Evolutionary conservation across 2,888 invertebrate genomes (phyloP), one percentile per base, ranked within the genome.

Genomic region (Copidosoma aretas): DNA sequence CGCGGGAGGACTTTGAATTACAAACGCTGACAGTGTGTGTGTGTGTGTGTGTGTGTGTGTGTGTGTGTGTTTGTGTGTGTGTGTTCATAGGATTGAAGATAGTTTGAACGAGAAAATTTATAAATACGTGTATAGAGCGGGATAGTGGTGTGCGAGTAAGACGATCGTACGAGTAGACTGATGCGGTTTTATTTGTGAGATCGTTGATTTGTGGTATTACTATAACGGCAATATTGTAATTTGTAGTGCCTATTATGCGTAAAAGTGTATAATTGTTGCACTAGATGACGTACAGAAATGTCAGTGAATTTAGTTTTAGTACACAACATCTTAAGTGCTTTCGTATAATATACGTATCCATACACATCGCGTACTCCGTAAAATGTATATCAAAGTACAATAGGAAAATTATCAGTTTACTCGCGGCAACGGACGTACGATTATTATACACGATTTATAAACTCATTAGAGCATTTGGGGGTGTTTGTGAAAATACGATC

Each of bases 211-310:
- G 51, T 51, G 71, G 71, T 65, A 76, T 77, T 75, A n/a, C n/a
- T n/a, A 74, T 76, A 49, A 67, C 60, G 69, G 71, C 71, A 71
- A 71, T 71, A 69, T 70, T 63, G 65, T 69, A 69, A 71, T 69
- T 32, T 72, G 69, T 72, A 72, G 71, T 72, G 71, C 69, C 71
- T 72, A 67, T 15, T 17, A 60, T 67, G 69, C 69, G 62, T 67
- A 67, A 54, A 24, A 60, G 17, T 67, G 71, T 71, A 68, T 71
- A 66, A 64, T 71, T 64, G 71, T 68, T 68, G 67, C 64, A 67
- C 52, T 64, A 67, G 64, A 68, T 51, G 1, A 32, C 32, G 3
- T 46, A 14, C 17, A 3, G 43, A 46, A 46, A 46, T 12, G 12
- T 17, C 8, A 46, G 1, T 32, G 32, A 32, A 32, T 32, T 32